phyloP scores from a whole-genome alignment of 2,888 invertebrate species.

The Metallyticus violacea region DNA sequence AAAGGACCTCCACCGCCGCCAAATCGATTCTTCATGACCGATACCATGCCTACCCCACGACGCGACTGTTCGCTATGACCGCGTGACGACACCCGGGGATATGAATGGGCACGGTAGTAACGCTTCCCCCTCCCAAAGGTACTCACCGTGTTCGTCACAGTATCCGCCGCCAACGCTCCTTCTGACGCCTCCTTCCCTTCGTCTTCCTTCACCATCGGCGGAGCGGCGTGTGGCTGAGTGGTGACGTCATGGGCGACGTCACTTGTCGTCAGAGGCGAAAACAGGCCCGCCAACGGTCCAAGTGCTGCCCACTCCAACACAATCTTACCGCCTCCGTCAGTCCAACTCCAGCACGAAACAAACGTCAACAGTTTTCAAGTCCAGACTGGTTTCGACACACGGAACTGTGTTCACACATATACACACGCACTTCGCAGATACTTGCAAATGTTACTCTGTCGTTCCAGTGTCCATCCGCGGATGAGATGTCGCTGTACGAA shows the following conservation, averaged over 20 bases:
- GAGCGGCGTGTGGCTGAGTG: too few species aligned
- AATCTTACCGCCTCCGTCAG: not conserved
- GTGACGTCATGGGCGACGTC: constrained; percentile 10
- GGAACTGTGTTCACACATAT: too few species aligned
- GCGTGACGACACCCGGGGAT: not conserved
- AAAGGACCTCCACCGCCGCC: too few species aligned
- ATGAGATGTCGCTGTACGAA: too few species aligned
- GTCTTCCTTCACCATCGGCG: not conserved
- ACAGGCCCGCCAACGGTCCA: constrained; percentile 5
- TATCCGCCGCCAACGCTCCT: constrained; percentile 11
- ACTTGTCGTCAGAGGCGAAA: constrained; percentile 11
- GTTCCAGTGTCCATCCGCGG: not conserved
- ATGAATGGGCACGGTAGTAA: not conserved
- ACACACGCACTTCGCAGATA: not conserved
- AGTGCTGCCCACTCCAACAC: constrained; percentile 2
- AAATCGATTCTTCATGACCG: not conserved
- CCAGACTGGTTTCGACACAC: too few species aligned
- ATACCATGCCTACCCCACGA: not conserved
- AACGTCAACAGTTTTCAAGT: not conserved
- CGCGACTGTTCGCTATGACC: not conserved
- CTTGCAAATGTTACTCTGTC: not conserved
- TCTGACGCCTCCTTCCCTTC: not conserved
- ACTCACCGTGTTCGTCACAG: constrained; percentile 20
- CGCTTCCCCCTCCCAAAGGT: not conserved
- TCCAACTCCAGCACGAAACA: too few species aligned